A percentile compares a stretch with the other conserved stretches of the same genome.
Conservation (phyloP, 2,888 invertebrate species). For the Caradrina clavipalpis region DNA sequence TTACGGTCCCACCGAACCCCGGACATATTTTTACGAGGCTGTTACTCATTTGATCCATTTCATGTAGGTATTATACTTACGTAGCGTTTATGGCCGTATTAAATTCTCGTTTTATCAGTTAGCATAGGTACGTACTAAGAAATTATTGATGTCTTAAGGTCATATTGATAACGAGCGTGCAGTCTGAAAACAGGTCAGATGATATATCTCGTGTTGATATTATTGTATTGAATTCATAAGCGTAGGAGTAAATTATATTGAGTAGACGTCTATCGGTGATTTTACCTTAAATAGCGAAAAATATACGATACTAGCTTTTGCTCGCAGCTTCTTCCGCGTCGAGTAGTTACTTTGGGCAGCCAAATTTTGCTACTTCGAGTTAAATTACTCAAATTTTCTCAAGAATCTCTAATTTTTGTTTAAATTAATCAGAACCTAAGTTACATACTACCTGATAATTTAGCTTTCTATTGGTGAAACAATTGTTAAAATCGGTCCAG, state of each 20-base stretch:
- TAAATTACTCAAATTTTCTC: no score
- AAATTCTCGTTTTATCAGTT: conserved; percentile 26
- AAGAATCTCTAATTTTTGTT: no score
- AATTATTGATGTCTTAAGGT: conserved; percentile 36
- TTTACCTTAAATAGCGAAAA: not conserved
- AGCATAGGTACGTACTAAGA: conserved; percentile 9
- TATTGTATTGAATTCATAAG: not conserved
- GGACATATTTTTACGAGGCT: conserved; percentile 13
- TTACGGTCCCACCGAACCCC: conserved; percentile 14
- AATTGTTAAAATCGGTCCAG: no score
- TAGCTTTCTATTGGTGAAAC: no score
- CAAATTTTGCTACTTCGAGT: no score
- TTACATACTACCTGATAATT: no score
- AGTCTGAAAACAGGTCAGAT: conserved; percentile 30
- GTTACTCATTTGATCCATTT: conserved; percentile 21
- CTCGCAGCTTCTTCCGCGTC: no score
- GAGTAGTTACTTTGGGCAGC: no score
- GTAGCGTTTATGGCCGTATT: conserved; percentile 9
- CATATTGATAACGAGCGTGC: conserved; percentile 28
- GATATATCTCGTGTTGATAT: conserved; percentile 5
- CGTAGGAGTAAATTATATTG: not conserved
- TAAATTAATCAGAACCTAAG: no score
- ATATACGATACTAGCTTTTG: no score
- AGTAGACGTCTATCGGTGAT: not conserved
- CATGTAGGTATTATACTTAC: not conserved